These are phyloP conservation scores for Cariama cristata DNA, from an alignment of 2,113 vertebrate species.

Conservation along the genomic window DNA sequence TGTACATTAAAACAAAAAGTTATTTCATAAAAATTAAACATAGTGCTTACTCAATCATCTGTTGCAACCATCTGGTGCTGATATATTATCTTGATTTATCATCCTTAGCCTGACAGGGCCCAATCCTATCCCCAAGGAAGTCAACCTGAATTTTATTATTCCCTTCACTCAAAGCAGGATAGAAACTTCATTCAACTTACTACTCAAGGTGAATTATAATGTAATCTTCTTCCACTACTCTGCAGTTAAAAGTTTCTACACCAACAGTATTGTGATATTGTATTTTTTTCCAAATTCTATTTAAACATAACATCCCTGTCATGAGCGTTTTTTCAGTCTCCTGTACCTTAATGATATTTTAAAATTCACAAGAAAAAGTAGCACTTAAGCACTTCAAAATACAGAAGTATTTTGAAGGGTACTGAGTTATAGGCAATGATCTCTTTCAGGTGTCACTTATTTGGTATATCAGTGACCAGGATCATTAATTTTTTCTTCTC, in stretches of 20 bases:
- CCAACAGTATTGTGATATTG: not conserved
- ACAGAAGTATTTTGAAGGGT: not conserved
- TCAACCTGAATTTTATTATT: not conserved
- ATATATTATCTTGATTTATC: slow-evolving; percentile 28
- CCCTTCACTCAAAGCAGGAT: not conserved
- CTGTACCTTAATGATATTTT: not conserved
- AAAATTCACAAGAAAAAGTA: not conserved
- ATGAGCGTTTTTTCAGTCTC: not conserved
- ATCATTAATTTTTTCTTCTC: not conserved
- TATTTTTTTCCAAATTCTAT: not conserved
- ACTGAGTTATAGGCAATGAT: not conserved
- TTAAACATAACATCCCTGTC: not conserved
- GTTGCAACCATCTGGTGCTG: slow-evolving; percentile 62
- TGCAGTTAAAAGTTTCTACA: not conserved
- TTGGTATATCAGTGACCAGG: not conserved
- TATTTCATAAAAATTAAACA: slow-evolving; percentile 34
- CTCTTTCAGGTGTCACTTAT: not conserved
- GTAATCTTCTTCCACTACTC: not conserved
- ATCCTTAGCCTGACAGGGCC: not conserved
- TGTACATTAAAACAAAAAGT: not conserved
- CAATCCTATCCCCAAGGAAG: not conserved
- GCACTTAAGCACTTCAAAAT: too few species aligned
- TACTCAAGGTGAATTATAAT: not conserved
- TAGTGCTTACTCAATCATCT: slow-evolving; percentile 55
- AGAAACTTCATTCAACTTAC: not conserved